phyloP scores from a whole-genome alignment of 1,140 invertebrate species.

The Monochamus saltuarius region DNA sequence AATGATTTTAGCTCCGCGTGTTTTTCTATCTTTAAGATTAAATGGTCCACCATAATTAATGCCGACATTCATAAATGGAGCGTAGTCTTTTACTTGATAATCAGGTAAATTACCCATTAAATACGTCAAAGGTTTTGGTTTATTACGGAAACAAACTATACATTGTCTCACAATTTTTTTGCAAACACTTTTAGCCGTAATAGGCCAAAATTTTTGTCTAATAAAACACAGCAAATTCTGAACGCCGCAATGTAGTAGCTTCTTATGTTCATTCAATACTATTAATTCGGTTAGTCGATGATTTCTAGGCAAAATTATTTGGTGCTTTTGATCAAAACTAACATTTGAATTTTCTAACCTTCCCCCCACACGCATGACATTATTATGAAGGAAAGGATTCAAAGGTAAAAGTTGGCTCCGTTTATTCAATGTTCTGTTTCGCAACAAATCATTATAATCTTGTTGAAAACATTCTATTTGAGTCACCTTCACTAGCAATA shows the following conservation, averaged over 20 bases:
- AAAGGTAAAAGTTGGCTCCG: slow-evolving; percentile 14
- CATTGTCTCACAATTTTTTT: slow-evolving; percentile 10
- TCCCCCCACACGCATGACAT: slow-evolving; percentile 25
- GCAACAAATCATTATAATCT: slow-evolving; percentile 10
- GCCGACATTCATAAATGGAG: slow-evolving; percentile 38
- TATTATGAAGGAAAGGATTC: slow-evolving; percentile 24
- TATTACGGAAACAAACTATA: slow-evolving; percentile 25
- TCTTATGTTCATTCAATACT: slow-evolving; percentile 40
- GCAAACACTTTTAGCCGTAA: slow-evolving; percentile 25
- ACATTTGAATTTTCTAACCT: slow-evolving; percentile 3
- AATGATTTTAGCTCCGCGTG: slow-evolving; percentile 24
- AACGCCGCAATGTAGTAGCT: slow-evolving; percentile 37
- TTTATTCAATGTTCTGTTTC: background rate
- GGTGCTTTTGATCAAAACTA: slow-evolving; percentile 27
- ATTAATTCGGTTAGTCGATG: slow-evolving; percentile 26
- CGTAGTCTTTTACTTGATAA: background rate
- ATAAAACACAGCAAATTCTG: slow-evolving; percentile 27
- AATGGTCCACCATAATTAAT: slow-evolving; percentile 50
- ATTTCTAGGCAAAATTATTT: slow-evolving; percentile 21
- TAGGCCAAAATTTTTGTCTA: slow-evolving; percentile 35
- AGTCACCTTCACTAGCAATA: slow-evolving; percentile 3
- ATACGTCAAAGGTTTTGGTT: slow-evolving; percentile 14
- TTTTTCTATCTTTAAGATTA: slow-evolving; percentile 33
- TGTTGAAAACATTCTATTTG: slow-evolving; percentile 10
- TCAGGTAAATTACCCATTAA: slow-evolving; percentile 36